Evolutionary conservation across 2,113 vertebrate genomes (phyloP).

Genomic region (Turdus rufiventris): DNA sequence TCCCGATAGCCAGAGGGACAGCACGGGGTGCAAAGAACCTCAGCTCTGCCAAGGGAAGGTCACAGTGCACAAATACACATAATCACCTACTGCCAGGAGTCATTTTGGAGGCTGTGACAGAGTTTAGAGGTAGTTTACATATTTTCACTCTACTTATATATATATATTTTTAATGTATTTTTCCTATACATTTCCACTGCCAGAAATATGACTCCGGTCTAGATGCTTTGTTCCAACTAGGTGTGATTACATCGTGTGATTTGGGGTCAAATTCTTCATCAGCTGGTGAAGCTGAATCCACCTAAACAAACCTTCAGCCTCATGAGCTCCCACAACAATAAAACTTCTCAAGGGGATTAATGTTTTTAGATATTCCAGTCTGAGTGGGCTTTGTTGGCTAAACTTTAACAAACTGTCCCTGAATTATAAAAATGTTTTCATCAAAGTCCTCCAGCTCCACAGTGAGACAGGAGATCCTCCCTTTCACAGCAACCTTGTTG

Average conservation of each 20-base stretch:
- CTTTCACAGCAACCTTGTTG: background rate
- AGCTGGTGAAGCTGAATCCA: background rate
- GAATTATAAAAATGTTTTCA: accelerated
- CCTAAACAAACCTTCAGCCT: background rate
- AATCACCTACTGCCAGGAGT: background rate
- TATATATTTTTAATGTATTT: background rate
- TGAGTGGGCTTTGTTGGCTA: background rate
- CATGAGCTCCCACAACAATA: accelerated
- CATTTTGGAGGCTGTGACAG: background rate
- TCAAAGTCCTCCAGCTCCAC: accelerated
- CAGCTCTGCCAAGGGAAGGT: background rate
- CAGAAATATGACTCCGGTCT: background rate
- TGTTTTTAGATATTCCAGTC: background rate
- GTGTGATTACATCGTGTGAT: background rate
- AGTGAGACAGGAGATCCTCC: background rate
- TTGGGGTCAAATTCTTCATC: background rate
- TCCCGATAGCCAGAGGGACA: background rate
- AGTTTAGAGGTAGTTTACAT: background rate
- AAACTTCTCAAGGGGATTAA: background rate
- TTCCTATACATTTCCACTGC: background rate
- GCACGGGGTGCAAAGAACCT: background rate
- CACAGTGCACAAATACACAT: background rate
- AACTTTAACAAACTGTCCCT: background rate
- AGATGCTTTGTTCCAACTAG: background rate
- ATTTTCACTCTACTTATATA: background rate